phyloP scores from a whole-genome alignment of 2,888 invertebrate species.

The Monochamus alternatus region DNA sequence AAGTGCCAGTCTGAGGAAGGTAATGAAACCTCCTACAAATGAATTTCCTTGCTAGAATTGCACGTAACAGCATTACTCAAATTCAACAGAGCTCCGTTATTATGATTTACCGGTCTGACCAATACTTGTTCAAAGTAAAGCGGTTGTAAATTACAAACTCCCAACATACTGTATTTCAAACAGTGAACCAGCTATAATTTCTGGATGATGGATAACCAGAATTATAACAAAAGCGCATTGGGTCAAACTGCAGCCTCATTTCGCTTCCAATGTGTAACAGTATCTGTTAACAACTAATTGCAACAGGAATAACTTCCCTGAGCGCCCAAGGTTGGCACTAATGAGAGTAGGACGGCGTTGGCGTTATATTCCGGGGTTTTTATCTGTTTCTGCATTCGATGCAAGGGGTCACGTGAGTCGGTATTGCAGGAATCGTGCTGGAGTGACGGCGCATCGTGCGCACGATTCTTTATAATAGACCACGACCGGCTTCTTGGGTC shows the following conservation, averaged over 20 bases:
- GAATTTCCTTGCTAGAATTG: background rate
- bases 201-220: conserved; percentile 27
- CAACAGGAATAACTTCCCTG: conserved; percentile 37
- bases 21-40: background rate
- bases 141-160: conserved; percentile 25
- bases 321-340: conserved; percentile 46
- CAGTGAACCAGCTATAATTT: conserved; percentile 18
- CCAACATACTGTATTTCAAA: conserved; percentile 31
- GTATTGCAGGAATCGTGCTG: conserved; percentile 53
- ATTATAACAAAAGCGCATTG: conserved; percentile 8
- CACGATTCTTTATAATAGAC: conserved; percentile 52
- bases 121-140: conserved; percentile 10
- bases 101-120: conserved; percentile 22
- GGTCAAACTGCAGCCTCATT: conserved; percentile 19
- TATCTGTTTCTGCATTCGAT: conserved; percentile 39
- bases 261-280: conserved; percentile 19
- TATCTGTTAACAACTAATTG: conserved; percentile 36
- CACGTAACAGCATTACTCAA: conserved; percentile 11
- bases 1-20: background rate
- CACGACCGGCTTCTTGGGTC: conserved; percentile 51
- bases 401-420: conserved; percentile 45
- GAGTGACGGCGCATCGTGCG: conserved; percentile 49
- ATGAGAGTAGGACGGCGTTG: conserved; percentile 45
- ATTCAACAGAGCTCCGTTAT: conserved; percentile 12
- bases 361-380: conserved; percentile 46